A percentile compares a stretch with the other conserved stretches of the same genome.
Evolutionary conservation across 2,113 vertebrate genomes (phyloP).

Genomic region (Eurystomus gularis): DNA sequence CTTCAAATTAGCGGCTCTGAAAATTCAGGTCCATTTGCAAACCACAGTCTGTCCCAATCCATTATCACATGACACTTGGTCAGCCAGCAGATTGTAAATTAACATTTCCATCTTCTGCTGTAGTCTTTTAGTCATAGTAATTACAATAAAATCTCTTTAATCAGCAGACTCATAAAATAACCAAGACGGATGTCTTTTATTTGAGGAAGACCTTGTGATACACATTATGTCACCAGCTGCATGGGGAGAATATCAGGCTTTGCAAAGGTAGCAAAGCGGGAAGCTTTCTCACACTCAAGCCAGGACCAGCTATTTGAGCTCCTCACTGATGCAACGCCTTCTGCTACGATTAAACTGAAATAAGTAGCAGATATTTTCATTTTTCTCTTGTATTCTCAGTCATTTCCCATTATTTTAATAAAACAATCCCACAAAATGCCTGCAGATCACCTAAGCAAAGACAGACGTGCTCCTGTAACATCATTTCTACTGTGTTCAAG

Average conservation of each 20-base stretch:
- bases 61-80: slow-evolving; percentile 59
- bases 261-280: not conserved
- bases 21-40: slow-evolving; percentile 46
- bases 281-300: not conserved
- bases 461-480: slow-evolving; percentile 19
- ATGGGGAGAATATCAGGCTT: not conserved
- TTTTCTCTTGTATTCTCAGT: not conserved
- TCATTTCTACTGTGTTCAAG: slow-evolving; percentile 29
- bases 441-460: slow-evolving; percentile 51
- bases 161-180: slow-evolving; percentile 65
- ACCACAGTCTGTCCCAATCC: slow-evolving; percentile 36
- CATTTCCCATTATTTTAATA: not conserved
- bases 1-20: slow-evolving; percentile 10
- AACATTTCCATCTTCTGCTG: slow-evolving; percentile 61
- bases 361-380: not conserved
- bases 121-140: slow-evolving; percentile 44
- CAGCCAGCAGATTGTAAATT: slow-evolving; percentile 69
- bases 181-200: slow-evolving; percentile 61
- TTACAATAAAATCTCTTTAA: slow-evolving; percentile 67
- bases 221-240: slow-evolving; percentile 44
- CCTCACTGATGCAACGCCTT: not conserved
- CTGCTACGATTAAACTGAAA: not conserved
- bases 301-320: not conserved
- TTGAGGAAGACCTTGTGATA: slow-evolving; percentile 56
- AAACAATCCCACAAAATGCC: not conserved